A percentile compares a stretch with the other conserved stretches of the same genome.
phyloP scores from a whole-genome alignment of 1,140 invertebrate genomes.

The Calliphora vicina region DNA sequence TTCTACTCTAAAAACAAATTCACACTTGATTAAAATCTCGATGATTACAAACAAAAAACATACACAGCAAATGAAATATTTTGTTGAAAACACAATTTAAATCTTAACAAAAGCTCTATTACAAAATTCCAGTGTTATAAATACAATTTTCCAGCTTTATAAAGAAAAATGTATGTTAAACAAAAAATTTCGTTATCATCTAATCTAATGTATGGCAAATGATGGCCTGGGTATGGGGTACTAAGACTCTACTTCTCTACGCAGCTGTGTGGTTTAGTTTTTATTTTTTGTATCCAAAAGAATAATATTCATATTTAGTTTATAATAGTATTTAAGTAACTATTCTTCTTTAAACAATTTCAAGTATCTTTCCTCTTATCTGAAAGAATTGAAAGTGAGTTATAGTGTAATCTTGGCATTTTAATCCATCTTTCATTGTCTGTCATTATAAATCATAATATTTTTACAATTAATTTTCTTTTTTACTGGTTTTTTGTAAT shows the following conservation, averaged over 20 bases:
- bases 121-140: neutral
- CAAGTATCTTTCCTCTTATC: neutral
- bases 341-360: no score
- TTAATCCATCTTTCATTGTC: neutral
- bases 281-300: neutral
- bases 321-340: no score
- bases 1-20: neutral
- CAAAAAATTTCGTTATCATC: no score
- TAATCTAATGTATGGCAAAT: no score
- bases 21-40: neutral
- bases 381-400: neutral
- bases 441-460: neutral
- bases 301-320: neutral
- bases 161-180: no score
- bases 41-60: neutral
- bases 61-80: neutral
- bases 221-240: neutral
- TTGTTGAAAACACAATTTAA: neutral
- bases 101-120: neutral
- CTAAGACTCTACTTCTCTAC: no score
- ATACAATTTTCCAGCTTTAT: neutral
- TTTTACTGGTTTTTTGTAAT: neutral
- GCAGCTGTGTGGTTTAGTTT: neutral
- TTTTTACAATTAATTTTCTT: neutral
- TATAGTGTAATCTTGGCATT: neutral